Conservation (phyloP, 2,797 vertebrate species). For the Meriones psammophilus region DNA sequence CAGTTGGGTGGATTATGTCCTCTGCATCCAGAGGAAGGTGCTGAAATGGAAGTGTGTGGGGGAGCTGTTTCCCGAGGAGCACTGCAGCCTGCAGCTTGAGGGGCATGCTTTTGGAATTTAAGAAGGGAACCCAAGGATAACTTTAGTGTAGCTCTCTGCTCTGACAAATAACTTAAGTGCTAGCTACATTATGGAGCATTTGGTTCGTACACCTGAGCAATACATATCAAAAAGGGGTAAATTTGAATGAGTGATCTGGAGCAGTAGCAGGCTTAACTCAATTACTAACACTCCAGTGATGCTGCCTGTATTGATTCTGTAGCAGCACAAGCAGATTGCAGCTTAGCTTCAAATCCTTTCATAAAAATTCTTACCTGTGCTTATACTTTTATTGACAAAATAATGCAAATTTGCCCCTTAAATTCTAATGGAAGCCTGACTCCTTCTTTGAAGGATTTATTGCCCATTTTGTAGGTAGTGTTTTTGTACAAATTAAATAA, state of each 20-base stretch:
- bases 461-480: conserved; percentile 40
- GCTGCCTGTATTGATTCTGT: conserved; percentile 34
- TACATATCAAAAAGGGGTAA: conserved; percentile 39
- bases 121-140: not conserved
- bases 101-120: not conserved
- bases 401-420: conserved; percentile 49
- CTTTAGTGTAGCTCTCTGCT: conserved; percentile 28
- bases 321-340: conserved; percentile 8
- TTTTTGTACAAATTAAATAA: conserved; percentile 40
- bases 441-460: conserved; percentile 62
- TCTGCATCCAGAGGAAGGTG: conserved; percentile 20
- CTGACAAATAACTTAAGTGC: conserved; percentile 16
- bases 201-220: conserved; percentile 55
- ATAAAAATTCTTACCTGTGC: conserved; percentile 44
- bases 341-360: conserved; percentile 30
- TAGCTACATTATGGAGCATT: conserved; percentile 54
- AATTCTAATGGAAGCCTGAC: conserved; percentile 38
- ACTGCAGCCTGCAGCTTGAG: not conserved
- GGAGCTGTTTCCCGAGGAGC: not conserved
- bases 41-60: not conserved
- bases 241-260: not conserved
- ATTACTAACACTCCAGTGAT: not conserved
- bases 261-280: conserved; percentile 13
- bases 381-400: conserved; percentile 71
- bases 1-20: not conserved